Conservation (phyloP, 1,140 invertebrate species). For the Yoshiicerus persimilis region DNA sequence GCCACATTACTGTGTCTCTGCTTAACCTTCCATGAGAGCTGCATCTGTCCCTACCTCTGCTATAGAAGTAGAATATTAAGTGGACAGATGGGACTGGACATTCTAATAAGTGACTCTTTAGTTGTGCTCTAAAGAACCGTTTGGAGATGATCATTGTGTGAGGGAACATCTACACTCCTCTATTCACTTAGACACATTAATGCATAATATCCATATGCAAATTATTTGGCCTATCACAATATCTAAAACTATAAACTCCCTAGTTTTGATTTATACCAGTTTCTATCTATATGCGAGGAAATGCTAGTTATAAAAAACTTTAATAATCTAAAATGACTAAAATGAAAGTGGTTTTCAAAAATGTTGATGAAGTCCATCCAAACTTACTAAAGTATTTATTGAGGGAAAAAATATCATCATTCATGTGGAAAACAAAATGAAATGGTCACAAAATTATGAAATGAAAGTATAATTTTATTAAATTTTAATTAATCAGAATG, state of each 20-base stretch:
- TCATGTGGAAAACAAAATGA: too few species aligned
- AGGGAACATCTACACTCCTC: not conserved
- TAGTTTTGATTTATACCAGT: not conserved
- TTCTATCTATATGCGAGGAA: too few species aligned
- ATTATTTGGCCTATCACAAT: not conserved
- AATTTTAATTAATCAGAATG: too few species aligned
- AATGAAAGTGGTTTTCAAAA: too few species aligned
- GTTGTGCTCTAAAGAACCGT: not conserved
- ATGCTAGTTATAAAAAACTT: too few species aligned
- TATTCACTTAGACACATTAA: not conserved
- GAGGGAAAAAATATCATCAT: too few species aligned
- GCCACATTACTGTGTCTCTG: not conserved
- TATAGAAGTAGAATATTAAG: not conserved
- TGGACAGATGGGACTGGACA: conserved; percentile 1
- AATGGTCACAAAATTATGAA: too few species aligned
- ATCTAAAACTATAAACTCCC: not conserved
- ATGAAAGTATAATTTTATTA: too few species aligned
- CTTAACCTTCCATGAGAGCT: not conserved
- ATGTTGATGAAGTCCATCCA: too few species aligned
- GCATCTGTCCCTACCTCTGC: not conserved
- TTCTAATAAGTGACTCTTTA: not conserved
- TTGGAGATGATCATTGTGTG: not conserved
- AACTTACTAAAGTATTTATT: too few species aligned
- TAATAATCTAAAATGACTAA: too few species aligned
- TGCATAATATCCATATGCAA: conserved; percentile 5